Percentiles rank a stretch among this genome's conserved stretches.
Evolutionary conservation across 2,797 vertebrate genomes (phyloP).

Genomic region (Martes flavigula): DNA sequence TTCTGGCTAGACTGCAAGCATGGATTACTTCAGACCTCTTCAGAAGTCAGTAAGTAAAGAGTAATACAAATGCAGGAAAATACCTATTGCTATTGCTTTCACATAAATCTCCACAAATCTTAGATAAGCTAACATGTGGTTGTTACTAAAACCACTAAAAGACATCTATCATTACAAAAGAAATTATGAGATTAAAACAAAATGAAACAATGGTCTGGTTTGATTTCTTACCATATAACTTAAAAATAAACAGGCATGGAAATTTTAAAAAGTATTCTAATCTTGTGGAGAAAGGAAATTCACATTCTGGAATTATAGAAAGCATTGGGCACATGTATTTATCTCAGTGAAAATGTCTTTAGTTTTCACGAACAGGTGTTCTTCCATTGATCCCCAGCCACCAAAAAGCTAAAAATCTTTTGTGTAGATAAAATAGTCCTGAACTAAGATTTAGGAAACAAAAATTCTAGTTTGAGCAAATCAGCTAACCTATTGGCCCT

Average conservation of each 20-base stretch:
- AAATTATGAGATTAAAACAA: background rate
- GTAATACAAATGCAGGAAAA: background rate
- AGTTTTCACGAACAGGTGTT: background rate
- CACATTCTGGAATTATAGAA: background rate
- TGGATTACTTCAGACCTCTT: background rate
- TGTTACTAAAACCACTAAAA: background rate
- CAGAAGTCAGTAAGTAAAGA: background rate
- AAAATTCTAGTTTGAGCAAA: background rate
- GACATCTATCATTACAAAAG: background rate
- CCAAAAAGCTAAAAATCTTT: background rate
- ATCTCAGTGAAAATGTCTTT: background rate
- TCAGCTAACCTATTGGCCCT: background rate
- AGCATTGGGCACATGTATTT: accelerated
- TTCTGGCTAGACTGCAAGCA: background rate
- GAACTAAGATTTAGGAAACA: background rate
- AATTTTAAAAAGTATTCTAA: background rate
- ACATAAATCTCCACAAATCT: background rate
- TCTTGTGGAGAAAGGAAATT: background rate
- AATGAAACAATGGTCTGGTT: background rate
- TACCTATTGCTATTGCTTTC: background rate
- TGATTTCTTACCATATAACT: background rate
- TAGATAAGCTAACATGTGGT: background rate
- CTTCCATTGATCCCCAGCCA: background rate
- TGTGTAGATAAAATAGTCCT: background rate
- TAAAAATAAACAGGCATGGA: background rate